phyloP scores from a whole-genome alignment of 1,140 invertebrate species.

The Caerostris darwini region DNA sequence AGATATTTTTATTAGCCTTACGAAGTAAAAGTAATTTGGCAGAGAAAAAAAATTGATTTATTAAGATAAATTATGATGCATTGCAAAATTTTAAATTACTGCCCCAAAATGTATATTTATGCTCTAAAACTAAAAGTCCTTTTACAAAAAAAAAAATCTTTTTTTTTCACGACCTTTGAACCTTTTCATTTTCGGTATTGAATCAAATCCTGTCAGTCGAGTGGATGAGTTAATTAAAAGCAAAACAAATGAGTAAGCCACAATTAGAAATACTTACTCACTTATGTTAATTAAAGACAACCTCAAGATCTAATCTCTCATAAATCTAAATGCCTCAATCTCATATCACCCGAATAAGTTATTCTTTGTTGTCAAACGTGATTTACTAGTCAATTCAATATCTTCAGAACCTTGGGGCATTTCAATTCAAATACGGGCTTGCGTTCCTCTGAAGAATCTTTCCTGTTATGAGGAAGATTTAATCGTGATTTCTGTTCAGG shows the following conservation, averaged over 20 bases:
- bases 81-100: too few relatives aligned
- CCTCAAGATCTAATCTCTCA: not conserved
- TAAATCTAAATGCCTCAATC: not conserved
- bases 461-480: not conserved
- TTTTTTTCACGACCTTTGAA: not conserved
- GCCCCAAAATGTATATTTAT: too few relatives aligned
- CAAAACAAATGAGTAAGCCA: not conserved
- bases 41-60: too few relatives aligned
- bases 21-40: too few relatives aligned
- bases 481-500: constrained; percentile 21
- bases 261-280: constrained; percentile 5
- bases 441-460: not conserved
- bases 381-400: constrained; percentile 43
- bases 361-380: constrained; percentile 24
- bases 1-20: too few relatives aligned
- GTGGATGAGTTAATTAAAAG: constrained; percentile 1
- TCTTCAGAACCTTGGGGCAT: not conserved
- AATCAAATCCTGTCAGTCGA: not conserved
- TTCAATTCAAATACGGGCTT: constrained; percentile 22
- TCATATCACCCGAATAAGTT: not conserved
- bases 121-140: not conserved
- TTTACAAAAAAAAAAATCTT: not conserved
- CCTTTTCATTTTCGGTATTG: not conserved
- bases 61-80: too few relatives aligned
- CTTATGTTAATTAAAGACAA: constrained; percentile 3